phyloP scores from a whole-genome alignment of 2,888 invertebrate genomes.

The Lasioglossum pauxillum region DNA sequence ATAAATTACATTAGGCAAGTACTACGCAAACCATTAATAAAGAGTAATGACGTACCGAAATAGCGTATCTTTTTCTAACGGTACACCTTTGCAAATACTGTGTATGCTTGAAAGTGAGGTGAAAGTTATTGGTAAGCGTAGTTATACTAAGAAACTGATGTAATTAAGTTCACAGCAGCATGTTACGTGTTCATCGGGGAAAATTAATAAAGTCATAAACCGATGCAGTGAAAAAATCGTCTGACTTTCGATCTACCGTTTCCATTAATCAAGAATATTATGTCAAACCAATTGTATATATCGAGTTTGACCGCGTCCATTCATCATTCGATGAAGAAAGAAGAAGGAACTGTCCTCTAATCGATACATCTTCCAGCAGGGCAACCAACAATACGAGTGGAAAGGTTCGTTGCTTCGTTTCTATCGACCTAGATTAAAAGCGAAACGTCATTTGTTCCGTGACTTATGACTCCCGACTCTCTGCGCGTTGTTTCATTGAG shows the following conservation, averaged over 20 bases:
- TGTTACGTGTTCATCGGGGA: neutral
- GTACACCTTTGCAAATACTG: neutral
- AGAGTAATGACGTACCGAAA: neutral
- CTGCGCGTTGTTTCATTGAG: slow-evolving; percentile 37
- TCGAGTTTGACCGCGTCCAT: neutral
- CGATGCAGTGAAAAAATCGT: neutral
- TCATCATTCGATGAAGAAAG: slow-evolving; percentile 15
- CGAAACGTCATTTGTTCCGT: slow-evolving; percentile 36
- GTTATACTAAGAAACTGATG: neutral
- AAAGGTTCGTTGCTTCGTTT: slow-evolving; percentile 5
- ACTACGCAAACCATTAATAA: neutral
- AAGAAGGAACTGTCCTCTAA: slow-evolving; percentile 25
- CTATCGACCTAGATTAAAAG: slow-evolving; percentile 46
- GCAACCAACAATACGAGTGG: neutral
- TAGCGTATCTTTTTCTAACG: neutral
- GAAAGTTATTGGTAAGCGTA: neutral
- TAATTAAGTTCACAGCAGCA: neutral
- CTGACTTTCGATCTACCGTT: neutral
- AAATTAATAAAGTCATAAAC: slow-evolving; percentile 4
- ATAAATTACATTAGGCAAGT: neutral
- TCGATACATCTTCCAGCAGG: slow-evolving; percentile 31
- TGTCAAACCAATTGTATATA: slow-evolving; percentile 17
- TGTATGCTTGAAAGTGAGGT: neutral
- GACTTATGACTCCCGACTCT: slow-evolving; percentile 50
- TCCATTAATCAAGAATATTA: slow-evolving; percentile 23